phyloP scores from a whole-genome alignment of 1,140 invertebrate species.

The Monochamus saltuarius region DNA sequence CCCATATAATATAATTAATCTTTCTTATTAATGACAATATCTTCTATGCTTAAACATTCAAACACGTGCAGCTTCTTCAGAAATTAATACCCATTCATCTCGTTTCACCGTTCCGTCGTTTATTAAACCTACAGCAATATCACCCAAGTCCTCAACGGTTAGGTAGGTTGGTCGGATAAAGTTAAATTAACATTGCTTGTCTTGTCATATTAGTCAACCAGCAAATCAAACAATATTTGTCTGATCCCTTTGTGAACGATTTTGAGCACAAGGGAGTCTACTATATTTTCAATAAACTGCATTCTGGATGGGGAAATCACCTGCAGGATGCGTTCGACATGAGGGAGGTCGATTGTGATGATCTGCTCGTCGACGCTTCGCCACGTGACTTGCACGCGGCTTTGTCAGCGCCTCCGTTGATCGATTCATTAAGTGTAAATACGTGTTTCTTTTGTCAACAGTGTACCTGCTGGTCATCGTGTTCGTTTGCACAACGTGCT shows the following conservation, averaged over 20 bases:
- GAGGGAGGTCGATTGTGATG: conserved; percentile 10
- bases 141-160: too few species aligned
- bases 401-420: conserved; percentile 26
- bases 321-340: conserved; percentile 11
- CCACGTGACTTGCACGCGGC: conserved; percentile 31
- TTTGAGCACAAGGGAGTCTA: not conserved
- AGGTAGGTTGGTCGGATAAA: too few species aligned
- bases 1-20: too few species aligned
- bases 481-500: too few species aligned
- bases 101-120: too few species aligned
- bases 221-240: conserved; percentile 4
- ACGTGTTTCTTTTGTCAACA: conserved; percentile 8
- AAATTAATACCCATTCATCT: too few species aligned
- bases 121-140: too few species aligned
- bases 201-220: too few species aligned
- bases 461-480: conserved; percentile 18
- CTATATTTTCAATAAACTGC: conserved; percentile 16
- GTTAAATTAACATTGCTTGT: too few species aligned
- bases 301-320: conserved; percentile 11
- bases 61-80: too few species aligned
- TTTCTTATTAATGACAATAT: too few species aligned
- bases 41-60: too few species aligned
- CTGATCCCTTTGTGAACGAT: conserved; percentile 12
- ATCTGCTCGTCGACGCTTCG: conserved; percentile 18
- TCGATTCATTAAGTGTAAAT: conserved; percentile 28